These are phyloP conservation scores for Bothrops jararaca DNA, from an alignment of 2,113 vertebrate genomes.

Conservation along the genomic window DNA sequence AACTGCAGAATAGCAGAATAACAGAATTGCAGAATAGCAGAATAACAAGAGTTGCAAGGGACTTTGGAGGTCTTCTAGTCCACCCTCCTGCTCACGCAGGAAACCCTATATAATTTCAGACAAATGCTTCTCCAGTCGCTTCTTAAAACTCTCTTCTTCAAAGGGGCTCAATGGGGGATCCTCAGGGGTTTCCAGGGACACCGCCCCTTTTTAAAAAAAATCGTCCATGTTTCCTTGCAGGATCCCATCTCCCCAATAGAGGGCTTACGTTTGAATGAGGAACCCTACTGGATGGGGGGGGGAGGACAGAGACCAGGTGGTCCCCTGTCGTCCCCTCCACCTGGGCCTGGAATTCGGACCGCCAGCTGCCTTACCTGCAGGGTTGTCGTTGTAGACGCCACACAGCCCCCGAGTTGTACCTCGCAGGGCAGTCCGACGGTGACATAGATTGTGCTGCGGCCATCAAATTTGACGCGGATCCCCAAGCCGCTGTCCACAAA, in stretches of 20 bases:
- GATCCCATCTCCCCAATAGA: neutral
- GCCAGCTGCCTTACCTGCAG: neutral
- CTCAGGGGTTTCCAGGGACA: neutral
- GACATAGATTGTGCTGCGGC: slow-evolving; percentile 71
- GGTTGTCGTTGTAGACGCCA: slow-evolving; percentile 80
- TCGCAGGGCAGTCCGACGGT: slow-evolving; percentile 72
- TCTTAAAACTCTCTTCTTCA: no score
- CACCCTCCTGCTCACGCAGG: no score
- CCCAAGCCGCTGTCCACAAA: slow-evolving; percentile 85
- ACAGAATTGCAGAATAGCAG: no score
- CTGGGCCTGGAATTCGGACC: neutral
- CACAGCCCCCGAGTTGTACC: slow-evolving; percentile 81
- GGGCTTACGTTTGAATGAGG: neutral
- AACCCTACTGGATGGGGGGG: no score
- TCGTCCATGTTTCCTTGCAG: neutral
- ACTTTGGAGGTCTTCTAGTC: no score
- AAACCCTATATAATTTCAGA: no score
- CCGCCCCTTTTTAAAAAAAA: no score
- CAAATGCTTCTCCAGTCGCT: no score
- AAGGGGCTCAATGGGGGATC: neutral
- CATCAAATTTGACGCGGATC: slow-evolving; percentile 75
- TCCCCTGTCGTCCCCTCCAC: neutral
- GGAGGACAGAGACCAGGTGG: neutral
- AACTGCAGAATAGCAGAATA: accelerated
- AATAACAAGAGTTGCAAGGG: no score